Evolutionary conservation across 2,888 invertebrate genomes (phyloP).

Genomic region (Nasonia oneida): DNA sequence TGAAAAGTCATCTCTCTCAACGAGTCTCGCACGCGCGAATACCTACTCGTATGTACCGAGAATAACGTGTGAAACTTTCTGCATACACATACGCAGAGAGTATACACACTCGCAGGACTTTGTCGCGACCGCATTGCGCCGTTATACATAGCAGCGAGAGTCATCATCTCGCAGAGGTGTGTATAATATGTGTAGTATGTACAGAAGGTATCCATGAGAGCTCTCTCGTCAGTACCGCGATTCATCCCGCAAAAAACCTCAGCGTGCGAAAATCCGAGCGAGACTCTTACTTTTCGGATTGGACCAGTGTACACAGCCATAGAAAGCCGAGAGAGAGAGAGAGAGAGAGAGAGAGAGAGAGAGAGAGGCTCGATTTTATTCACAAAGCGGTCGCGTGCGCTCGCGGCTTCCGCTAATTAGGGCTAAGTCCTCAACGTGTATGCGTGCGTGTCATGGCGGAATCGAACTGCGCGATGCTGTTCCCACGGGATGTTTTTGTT

Average conservation of each 20-base stretch:
- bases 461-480: not conserved
- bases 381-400: conserved; percentile 27
- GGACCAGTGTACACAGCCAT: conserved; percentile 2
- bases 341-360: too few species aligned
- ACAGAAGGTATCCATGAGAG: not conserved
- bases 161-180: not conserved
- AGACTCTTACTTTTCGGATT: conserved; percentile 4
- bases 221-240: not conserved
- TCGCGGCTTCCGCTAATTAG: conserved; percentile 58
- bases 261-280: not conserved
- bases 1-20: too few species aligned
- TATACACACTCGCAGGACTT: not conserved
- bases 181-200: too few species aligned
- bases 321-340: not conserved
- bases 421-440: conserved; percentile 17
- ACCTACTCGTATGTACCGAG: not conserved
- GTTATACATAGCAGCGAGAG: not conserved
- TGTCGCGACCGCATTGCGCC: not conserved
- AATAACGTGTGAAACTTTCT: not conserved
- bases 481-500: conserved; percentile 7
- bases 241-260: conserved; percentile 16
- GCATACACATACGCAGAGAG: not conserved
- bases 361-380: not conserved
- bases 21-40: too few species aligned
- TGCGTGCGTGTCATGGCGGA: not conserved